phyloP scores from a whole-genome alignment of 2,113 vertebrate genomes.

The Notothenia coriiceps region DNA sequence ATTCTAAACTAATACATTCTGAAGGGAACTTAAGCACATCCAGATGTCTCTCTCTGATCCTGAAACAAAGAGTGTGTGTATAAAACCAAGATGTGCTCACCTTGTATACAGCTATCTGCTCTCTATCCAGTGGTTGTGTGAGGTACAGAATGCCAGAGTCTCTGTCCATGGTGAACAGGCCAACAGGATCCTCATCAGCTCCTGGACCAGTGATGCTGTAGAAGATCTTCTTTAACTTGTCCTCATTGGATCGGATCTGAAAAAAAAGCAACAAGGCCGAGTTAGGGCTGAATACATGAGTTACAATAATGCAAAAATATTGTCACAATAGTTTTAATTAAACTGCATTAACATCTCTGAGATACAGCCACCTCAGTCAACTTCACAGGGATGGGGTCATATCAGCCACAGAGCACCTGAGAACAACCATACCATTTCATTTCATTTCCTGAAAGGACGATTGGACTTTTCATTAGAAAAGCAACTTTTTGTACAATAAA shows the following conservation, averaged over 20 bases:
- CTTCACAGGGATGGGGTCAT: background rate
- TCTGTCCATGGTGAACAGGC: constrained; percentile 69
- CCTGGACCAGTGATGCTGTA: constrained; percentile 81
- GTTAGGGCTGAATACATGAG: background rate
- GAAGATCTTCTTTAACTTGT: constrained; percentile 11
- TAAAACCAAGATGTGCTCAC: constrained; percentile 29
- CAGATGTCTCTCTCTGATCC: background rate
- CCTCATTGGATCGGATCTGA: constrained; percentile 77
- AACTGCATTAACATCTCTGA: background rate
- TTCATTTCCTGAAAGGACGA: background rate
- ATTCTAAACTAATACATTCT: background rate
- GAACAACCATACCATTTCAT: background rate
- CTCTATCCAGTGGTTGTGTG: constrained; percentile 78
- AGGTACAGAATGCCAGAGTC: constrained; percentile 52
- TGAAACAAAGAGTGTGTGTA: background rate
- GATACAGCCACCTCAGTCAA: background rate
- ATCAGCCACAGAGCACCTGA: background rate
- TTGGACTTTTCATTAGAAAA: background rate
- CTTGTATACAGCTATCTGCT: background rate
- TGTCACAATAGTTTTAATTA: background rate
- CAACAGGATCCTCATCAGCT: constrained; percentile 57
- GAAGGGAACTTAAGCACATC: background rate
- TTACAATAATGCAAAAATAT: background rate
- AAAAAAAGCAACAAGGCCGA: background rate
- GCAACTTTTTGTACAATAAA: background rate